Evolutionary conservation across 2,113 vertebrate genomes (phyloP).

Genomic region (Kryptolebias marmoratus): DNA sequence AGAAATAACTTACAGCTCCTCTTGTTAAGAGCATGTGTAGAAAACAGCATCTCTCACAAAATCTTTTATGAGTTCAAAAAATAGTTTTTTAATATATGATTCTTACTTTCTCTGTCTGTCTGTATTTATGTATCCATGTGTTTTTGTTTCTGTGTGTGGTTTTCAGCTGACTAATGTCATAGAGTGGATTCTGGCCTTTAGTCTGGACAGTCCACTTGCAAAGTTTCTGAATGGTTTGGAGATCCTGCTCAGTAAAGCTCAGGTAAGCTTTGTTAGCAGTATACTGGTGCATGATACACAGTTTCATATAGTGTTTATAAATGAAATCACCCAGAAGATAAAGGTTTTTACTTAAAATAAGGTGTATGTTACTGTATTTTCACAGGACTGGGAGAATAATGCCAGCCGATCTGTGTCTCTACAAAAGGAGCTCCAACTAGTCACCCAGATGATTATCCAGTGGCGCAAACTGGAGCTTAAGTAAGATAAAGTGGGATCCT

Average conservation of each 20-base stretch:
- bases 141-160: not conserved
- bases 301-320: not conserved
- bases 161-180: conserved; percentile 89
- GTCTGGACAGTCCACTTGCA: conserved; percentile 90
- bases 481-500: conserved; percentile 72
- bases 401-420: conserved; percentile 89
- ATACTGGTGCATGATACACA: not conserved
- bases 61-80: no score
- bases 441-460: conserved; percentile 92
- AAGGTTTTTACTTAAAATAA: not conserved
- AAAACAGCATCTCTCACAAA: no score
- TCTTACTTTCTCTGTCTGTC: no score
- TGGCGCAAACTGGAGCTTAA: conserved; percentile 94
- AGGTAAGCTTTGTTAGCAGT: conserved; percentile 78
- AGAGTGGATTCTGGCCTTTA: conserved; percentile 89
- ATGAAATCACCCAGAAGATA: not conserved
- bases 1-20: no score
- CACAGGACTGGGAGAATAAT: conserved; percentile 95
- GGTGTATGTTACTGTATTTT: not conserved
- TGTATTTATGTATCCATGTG: no score
- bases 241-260: conserved; percentile 93
- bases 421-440: conserved; percentile 86
- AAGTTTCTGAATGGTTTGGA: conserved; percentile 97
- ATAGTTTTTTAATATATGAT: no score
- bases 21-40: no score